Evolutionary conservation across 1,140 invertebrate genomes (phyloP).

Genomic region (Brachionus rotundiformis): DNA sequence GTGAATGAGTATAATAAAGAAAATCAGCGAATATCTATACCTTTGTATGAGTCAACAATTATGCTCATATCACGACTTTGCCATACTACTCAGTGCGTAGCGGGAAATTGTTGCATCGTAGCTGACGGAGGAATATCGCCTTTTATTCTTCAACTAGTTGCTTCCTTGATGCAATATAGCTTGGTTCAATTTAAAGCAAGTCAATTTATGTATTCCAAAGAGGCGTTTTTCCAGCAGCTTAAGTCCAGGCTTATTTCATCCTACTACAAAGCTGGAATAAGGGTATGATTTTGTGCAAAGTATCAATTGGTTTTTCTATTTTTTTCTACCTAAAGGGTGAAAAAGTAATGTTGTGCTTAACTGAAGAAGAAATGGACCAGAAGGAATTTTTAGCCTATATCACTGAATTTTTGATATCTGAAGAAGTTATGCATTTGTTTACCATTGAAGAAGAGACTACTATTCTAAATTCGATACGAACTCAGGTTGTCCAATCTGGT

Average conservation of each 20-base stretch:
- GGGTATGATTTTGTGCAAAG: background rate
- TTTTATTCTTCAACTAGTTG: conserved; percentile 26
- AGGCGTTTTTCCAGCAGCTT: conserved; percentile 1
- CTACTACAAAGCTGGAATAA: conserved; percentile 41
- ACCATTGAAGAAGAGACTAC: conserved; percentile 62
- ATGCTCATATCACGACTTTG: conserved; percentile 23
- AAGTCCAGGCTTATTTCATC: conserved; percentile 12
- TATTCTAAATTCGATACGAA: conserved; percentile 64
- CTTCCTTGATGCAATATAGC: conserved; percentile 24
- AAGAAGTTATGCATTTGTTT: conserved; percentile 62
- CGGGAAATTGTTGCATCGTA: conserved; percentile 47
- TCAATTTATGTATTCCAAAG: conserved; percentile 40
- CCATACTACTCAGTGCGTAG: conserved; percentile 34
- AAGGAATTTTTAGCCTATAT: conserved; percentile 62
- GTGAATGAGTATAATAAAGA: conserved; percentile 51
- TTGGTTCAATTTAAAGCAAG: conserved; percentile 49
- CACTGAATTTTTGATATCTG: conserved; percentile 62
- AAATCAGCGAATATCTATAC: conserved; percentile 32
- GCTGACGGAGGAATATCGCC: conserved; percentile 44
- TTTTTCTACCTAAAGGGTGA: conserved; percentile 57
- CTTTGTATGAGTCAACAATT: conserved; percentile 30
- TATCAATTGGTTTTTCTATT: background rate
- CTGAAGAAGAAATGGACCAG: conserved; percentile 62
- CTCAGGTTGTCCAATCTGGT: conserved; percentile 63
- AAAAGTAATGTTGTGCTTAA: conserved; percentile 60